phyloP scores from a whole-genome alignment of 1,140 invertebrate genomes.

The Drosophila prosaltans region DNA sequence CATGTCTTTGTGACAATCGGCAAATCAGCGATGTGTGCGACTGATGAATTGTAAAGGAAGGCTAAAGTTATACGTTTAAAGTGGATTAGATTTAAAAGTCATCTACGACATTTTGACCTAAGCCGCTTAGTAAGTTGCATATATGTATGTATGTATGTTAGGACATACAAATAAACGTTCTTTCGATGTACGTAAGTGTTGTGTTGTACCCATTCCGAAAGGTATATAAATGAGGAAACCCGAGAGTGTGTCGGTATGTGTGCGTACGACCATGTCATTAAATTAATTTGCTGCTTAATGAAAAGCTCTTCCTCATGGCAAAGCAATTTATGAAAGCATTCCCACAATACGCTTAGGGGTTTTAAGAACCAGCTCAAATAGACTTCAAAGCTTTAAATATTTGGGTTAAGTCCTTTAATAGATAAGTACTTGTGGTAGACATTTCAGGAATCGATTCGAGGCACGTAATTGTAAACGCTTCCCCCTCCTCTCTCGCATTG shows the following conservation, averaged over 20 bases:
- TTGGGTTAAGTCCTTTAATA: constrained; percentile 10
- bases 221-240: no score
- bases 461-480: constrained; percentile 13
- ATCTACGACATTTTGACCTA: constrained; percentile 68
- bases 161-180: constrained; percentile 1
- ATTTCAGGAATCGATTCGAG: background rate
- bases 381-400: background rate
- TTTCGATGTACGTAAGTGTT: background rate
- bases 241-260: background rate
- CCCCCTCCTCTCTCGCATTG: no score
- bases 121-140: constrained; percentile 53
- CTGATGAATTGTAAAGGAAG: constrained; percentile 58
- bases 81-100: constrained; percentile 70
- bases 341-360: constrained; percentile 35
- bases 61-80: constrained; percentile 31
- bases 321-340: constrained; percentile 45
- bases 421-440: background rate
- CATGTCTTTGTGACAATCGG: constrained; percentile 75
- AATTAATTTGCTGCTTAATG: constrained; percentile 67
- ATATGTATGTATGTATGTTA: no score
- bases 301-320: constrained; percentile 34
- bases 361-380: constrained; percentile 4
- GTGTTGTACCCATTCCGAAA: background rate
- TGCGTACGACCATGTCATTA: constrained; percentile 50
- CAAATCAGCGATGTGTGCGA: constrained; percentile 67